Evolutionary conservation across 1,140 invertebrate genomes (phyloP), one percentile per base, ranked within the genome.

Genomic region (Diorhabda sublineata): DNA sequence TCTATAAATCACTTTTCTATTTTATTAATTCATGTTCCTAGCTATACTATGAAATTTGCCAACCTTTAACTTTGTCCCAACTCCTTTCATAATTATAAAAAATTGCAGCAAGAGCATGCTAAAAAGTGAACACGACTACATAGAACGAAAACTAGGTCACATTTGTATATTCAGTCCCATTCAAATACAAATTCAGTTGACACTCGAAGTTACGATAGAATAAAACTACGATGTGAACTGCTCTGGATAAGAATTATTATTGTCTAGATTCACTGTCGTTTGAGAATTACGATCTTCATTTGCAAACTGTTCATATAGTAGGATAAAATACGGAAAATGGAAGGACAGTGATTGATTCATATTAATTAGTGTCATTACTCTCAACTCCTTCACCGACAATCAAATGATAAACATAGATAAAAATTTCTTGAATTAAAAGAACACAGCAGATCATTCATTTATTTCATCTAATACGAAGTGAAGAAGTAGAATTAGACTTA

Each of bases 141-240:
- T 52, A 52, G 2, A 52, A 52, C 47, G 6, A 52, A n/a, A 52
- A 52, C 47, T 52, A n/a, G 47, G 47, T 52, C 47, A 52, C 47
- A 52, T 52, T 52, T 52, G n/a, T 52, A 52, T 52, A 52, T 52
- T 52, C 47, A 8, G n/a, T n/a, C n/a, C 47, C 47, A 52, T 52
- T 52, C 6, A 52, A 52, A 52, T 4, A 52, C 47, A 52, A 52
- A 52, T 52, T 52, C 47, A 52, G 6, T 52, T 52, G 47, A 52
- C 47, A 52, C 47, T 52, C 47, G 47, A 52, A 52, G 47, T 52
- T 52, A 52, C 47, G 6, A n/a, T n/a, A n/a, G 6, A n/a, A 52
- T 52, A 52, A 52, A 52, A 52, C 47, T 52, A 52, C 47, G 47
- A 52, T 52, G 3, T n/a, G 47, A 2, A 8, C 2, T 52, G 47